Conservation (phyloP, 2,888 invertebrate species). For the Ectropis crepuscularia region DNA sequence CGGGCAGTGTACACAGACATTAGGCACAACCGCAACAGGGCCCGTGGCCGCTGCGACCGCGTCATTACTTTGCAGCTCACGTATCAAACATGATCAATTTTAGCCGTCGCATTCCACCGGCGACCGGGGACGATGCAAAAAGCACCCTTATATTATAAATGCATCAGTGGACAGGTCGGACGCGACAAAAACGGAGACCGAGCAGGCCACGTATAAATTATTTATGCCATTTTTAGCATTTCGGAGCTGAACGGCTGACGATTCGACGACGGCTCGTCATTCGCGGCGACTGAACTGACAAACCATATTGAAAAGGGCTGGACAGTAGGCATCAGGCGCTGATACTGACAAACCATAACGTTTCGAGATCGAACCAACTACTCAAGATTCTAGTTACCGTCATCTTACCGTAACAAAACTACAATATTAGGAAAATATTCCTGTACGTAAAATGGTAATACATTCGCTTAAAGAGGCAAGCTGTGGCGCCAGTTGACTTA, state of each 20-base stretch:
- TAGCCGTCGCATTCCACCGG: constrained; percentile 82
- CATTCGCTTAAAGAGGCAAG: background rate
- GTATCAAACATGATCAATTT: constrained; percentile 83
- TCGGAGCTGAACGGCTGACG: constrained; percentile 68
- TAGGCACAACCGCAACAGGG: constrained; percentile 41
- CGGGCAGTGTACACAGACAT: constrained; percentile 41
- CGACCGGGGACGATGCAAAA: constrained; percentile 77
- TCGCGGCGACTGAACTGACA: constrained; percentile 44
- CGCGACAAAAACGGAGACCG: constrained; percentile 78
- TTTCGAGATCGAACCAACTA: background rate
- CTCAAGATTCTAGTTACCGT: no score
- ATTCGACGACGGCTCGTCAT: constrained; percentile 53
- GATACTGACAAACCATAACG: constrained; percentile 2
- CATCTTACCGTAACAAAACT: no score
- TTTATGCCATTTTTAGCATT: constrained; percentile 85
- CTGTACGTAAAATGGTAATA: no score
- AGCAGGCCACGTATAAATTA: constrained; percentile 81
- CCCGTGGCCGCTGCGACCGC: constrained; percentile 40
- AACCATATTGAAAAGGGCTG: constrained; percentile 37
- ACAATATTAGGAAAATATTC: no score
- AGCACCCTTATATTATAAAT: constrained; percentile 85
- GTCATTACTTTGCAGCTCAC: constrained; percentile 77
- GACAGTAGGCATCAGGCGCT: constrained; percentile 3
- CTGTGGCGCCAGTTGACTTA: constrained; percentile 11
- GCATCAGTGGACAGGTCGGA: constrained; percentile 83